Conservation (phyloP, 1,140 invertebrate genomes). For the Aplysia californica region DNA sequence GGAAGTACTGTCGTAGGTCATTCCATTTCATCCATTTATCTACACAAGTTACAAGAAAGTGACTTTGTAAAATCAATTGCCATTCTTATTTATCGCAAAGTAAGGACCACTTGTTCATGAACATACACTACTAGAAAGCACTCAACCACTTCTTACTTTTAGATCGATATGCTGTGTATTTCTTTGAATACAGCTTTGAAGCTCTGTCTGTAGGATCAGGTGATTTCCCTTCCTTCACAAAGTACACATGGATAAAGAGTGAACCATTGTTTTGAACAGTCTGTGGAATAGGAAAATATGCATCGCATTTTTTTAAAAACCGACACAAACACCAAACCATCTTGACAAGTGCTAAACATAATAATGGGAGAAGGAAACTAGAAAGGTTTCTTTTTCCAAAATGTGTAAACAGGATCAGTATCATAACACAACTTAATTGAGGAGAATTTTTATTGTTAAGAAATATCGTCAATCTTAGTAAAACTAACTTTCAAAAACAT, state of each 20-base stretch:
- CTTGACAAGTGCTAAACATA: too few relatives aligned
- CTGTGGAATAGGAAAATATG: constrained; percentile 61
- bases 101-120: too few relatives aligned
- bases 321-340: too few relatives aligned
- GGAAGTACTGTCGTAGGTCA: too few relatives aligned
- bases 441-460: background rate
- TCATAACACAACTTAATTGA: too few relatives aligned
- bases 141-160: constrained; percentile 72
- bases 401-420: too few relatives aligned
- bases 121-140: background rate
- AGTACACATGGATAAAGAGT: constrained; percentile 90
- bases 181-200: constrained; percentile 73
- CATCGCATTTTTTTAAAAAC: too few relatives aligned
- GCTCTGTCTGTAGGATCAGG: constrained; percentile 80
- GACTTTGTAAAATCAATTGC: too few relatives aligned
- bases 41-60: too few relatives aligned
- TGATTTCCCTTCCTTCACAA: constrained; percentile 84
- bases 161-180: constrained; percentile 79
- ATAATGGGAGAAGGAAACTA: background rate
- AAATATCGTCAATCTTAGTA: background rate
- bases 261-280: constrained; percentile 92
- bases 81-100: too few relatives aligned
- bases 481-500: too few relatives aligned
- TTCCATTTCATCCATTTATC: too few relatives aligned
- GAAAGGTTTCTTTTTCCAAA: background rate